These are phyloP conservation scores for Helicolenus hilgendorfi DNA, from an alignment of 2,797 vertebrate species.

Conservation along the genomic window DNA sequence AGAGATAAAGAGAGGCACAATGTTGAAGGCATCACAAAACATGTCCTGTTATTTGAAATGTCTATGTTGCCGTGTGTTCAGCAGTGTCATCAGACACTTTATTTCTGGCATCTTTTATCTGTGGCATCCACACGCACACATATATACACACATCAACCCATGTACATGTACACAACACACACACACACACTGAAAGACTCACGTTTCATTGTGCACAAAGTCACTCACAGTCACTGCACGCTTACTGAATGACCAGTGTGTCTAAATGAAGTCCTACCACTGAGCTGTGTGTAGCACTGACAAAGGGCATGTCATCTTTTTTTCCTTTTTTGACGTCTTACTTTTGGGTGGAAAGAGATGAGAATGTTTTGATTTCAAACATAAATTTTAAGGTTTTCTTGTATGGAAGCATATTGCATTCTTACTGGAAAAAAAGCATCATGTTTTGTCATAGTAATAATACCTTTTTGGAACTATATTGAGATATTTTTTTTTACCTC, in stretches of 20 bases:
- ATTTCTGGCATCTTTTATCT: slow-evolving; percentile 71
- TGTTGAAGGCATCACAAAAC: slow-evolving; percentile 71
- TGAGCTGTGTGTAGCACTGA: slow-evolving; percentile 76
- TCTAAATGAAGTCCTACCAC: slow-evolving; percentile 66
- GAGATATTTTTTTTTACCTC: not conserved
- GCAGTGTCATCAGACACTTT: slow-evolving; percentile 56
- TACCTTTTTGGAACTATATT: not conserved
- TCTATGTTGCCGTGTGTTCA: slow-evolving; percentile 59
- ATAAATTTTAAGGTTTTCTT: slow-evolving; percentile 50
- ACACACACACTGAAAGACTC: slow-evolving; percentile 34
- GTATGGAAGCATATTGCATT: slow-evolving; percentile 85
- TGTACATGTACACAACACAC: not conserved
- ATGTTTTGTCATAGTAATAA: slow-evolving; percentile 22
- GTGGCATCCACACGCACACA: slow-evolving; percentile 49
- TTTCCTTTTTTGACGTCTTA: slow-evolving; percentile 56
- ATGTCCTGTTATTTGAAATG: slow-evolving; percentile 48
- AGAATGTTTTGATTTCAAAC: slow-evolving; percentile 79
- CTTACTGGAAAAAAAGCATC: slow-evolving; percentile 24
- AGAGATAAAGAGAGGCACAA: slow-evolving; percentile 55
- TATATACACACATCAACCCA: not conserved
- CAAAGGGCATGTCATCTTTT: slow-evolving; percentile 82
- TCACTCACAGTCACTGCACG: slow-evolving; percentile 83
- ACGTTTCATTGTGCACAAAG: slow-evolving; percentile 73
- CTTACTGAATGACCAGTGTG: slow-evolving; percentile 81
- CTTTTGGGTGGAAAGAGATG: slow-evolving; percentile 64